phyloP scores from a whole-genome alignment of 2,797 vertebrate genomes.

The Sebastes taczanowskii region DNA sequence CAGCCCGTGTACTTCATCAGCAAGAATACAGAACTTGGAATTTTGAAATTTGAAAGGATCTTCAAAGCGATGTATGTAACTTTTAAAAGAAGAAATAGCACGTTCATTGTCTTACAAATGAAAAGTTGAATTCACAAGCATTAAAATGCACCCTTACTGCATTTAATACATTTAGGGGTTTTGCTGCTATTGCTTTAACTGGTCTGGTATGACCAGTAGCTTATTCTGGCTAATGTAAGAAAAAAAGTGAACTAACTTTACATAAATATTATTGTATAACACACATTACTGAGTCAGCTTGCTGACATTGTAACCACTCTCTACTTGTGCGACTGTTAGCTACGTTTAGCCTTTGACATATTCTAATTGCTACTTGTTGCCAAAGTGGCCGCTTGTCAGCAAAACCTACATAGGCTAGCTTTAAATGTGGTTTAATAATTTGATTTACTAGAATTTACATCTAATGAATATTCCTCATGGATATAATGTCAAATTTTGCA shows the following conservation, averaged over 20 bases:
- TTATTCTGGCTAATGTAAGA: background rate
- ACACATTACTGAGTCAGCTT: background rate
- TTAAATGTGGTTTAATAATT: background rate
- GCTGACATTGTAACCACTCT: background rate
- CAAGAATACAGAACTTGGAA: background rate
- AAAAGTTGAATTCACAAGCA: background rate
- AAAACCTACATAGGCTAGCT: background rate
- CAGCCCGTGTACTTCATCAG: background rate
- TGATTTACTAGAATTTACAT: background rate
- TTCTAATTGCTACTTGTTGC: background rate
- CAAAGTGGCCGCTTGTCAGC: background rate
- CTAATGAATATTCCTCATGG: background rate
- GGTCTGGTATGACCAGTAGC: background rate
- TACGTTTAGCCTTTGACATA: background rate
- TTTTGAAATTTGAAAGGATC: background rate
- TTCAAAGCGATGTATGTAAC: no score
- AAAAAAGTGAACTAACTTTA: background rate
- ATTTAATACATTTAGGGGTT: background rate
- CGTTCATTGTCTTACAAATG: background rate
- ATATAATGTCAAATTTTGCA: background rate
- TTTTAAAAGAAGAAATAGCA: background rate
- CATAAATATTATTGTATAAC: background rate
- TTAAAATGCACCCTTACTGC: background rate
- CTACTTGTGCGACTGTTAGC: background rate
- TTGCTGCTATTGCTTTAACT: background rate